Conservation (phyloP, 2,113 vertebrate species). For the Rhabdornis inornatus region DNA sequence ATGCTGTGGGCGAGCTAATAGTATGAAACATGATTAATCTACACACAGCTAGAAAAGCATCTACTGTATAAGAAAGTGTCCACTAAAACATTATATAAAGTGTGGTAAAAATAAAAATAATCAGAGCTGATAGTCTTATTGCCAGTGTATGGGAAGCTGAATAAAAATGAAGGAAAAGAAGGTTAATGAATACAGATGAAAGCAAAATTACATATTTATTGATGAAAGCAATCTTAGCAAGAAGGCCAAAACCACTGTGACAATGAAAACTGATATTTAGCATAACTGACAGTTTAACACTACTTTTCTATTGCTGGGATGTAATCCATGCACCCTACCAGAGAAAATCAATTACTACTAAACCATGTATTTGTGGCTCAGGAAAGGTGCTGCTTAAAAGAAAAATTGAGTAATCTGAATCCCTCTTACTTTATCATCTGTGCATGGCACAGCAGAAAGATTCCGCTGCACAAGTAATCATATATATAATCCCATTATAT, state of each 20-base stretch:
- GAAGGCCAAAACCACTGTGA: neutral
- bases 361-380: neutral
- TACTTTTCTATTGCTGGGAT: neutral
- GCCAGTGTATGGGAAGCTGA: neutral
- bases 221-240: neutral
- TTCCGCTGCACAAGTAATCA: neutral
- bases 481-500: neutral
- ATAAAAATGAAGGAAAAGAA: neutral
- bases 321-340: neutral
- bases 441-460: neutral
- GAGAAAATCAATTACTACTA: slow-evolving; percentile 24
- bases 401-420: neutral
- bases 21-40: slow-evolving; percentile 13
- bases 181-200: neutral
- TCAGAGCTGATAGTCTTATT: neutral
- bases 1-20: neutral
- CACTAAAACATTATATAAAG: neutral
- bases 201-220: neutral
- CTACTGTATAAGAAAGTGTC: neutral
- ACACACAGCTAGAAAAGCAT: neutral
- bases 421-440: neutral
- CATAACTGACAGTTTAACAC: neutral
- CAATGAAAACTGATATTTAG: neutral
- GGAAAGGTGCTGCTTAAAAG: neutral
- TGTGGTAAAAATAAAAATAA: neutral